Conservation (phyloP, 2,888 invertebrate genomes). For the Prenolepis imparis region DNA sequence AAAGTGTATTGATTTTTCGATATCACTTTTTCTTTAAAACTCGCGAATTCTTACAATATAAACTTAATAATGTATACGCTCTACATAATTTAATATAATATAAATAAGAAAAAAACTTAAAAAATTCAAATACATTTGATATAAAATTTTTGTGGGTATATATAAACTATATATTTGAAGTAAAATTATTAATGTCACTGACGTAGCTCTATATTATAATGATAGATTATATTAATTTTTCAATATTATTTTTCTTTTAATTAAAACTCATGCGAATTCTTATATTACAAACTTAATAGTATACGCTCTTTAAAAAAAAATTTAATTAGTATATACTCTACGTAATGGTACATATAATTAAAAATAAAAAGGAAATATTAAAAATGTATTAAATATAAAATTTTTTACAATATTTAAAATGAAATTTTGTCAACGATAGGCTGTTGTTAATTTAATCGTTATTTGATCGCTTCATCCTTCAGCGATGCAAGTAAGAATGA, state of each 20-base stretch:
- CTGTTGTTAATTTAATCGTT: not conserved
- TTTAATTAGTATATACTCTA: too few species aligned
- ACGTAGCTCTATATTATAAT: not conserved
- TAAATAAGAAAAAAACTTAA: not conserved
- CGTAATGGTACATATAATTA: too few species aligned
- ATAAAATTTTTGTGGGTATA: not conserved
- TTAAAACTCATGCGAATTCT: not conserved
- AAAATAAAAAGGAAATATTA: too few species aligned
- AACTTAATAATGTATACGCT: too few species aligned
- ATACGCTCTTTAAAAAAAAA: too few species aligned
- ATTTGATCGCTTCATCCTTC: not conserved
- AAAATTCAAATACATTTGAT: not conserved
- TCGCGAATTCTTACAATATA: too few species aligned
- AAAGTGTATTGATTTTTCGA: not conserved
- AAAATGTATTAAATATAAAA: too few species aligned
- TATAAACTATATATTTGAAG: not conserved
- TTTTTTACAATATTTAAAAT: not conserved
- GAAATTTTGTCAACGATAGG: not conserved
- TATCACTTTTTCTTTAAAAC: slow-evolving; percentile 16
- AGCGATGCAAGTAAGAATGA: not conserved
- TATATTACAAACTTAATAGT: too few species aligned
- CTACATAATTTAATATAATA: too few species aligned
- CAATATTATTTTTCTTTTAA: slow-evolving; percentile 8
- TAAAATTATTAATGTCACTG: not conserved
- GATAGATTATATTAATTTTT: not conserved